Conservation (phyloP, 2,113 vertebrate species). For the Ammodytes marinus region DNA sequence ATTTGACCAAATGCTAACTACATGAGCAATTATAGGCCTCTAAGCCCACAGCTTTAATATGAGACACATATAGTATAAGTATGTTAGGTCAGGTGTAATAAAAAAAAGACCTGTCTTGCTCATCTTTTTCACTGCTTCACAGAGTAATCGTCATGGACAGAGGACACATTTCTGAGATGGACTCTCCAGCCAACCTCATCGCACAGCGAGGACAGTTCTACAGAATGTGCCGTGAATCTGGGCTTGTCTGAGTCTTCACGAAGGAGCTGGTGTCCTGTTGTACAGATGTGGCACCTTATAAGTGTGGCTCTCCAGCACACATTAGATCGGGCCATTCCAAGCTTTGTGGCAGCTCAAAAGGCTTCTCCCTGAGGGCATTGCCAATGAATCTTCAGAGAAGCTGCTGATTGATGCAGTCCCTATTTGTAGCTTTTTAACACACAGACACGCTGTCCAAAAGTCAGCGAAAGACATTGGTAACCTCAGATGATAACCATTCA, state of each 20-base stretch:
- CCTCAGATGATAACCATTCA: conserved; percentile 55
- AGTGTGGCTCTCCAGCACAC: conserved; percentile 56
- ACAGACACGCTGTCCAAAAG: conserved; percentile 40
- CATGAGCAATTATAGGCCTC: neutral
- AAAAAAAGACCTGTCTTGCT: neutral
- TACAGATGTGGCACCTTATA: conserved; percentile 58
- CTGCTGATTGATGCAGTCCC: conserved; percentile 47
- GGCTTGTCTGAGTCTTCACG: conserved; percentile 82
- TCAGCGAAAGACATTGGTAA: conserved; percentile 57
- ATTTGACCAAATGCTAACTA: neutral
- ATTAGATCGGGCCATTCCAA: conserved; percentile 57
- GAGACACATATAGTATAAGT: neutral
- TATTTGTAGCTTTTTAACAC: conserved; percentile 47
- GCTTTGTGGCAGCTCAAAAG: conserved; percentile 73
- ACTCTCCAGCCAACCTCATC: conserved; percentile 89
- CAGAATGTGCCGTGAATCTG: conserved; percentile 91
- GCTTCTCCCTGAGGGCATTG: conserved; percentile 60
- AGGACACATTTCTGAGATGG: conserved; percentile 91
- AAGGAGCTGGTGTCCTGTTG: conserved; percentile 38
- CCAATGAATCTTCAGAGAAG: conserved; percentile 65
- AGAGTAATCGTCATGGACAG: conserved; percentile 96
- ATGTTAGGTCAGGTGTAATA: neutral
- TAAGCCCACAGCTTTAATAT: neutral
- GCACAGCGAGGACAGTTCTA: conserved; percentile 92
- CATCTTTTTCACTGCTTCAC: conserved; percentile 39